A percentile compares a stretch with the other conserved stretches of the same genome.
phyloP scores from a whole-genome alignment of 2,113 vertebrate species.

The Ellobius talpinus region DNA sequence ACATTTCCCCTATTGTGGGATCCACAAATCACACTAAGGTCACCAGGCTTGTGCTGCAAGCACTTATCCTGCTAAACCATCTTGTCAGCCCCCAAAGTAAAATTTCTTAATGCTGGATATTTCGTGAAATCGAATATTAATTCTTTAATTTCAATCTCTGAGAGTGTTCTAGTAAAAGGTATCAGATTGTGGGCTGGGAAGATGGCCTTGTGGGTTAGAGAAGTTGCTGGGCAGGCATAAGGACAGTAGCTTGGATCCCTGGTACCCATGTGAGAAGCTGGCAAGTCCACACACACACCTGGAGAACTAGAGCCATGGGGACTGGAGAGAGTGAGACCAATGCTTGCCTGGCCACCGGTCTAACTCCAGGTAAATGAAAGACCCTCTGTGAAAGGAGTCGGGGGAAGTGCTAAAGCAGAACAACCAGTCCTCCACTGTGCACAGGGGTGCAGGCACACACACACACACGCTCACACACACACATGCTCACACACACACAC shows the following conservation, averaged over 20 bases:
- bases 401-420: too few species aligned
- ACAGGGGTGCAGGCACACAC: neutral
- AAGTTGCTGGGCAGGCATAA: neutral
- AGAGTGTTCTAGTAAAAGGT: neutral
- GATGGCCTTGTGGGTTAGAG: neutral
- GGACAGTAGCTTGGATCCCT: neutral
- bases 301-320: too few species aligned
- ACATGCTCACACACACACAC: neutral
- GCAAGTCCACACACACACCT: too few species aligned
- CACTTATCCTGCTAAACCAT: neutral
- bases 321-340: neutral
- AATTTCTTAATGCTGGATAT: neutral
- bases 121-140: conserved; percentile 37
- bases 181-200: neutral
- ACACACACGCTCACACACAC: neutral
- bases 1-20: too few species aligned
- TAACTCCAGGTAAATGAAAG: neutral
- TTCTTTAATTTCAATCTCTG: neutral
- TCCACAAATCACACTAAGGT: neutral
- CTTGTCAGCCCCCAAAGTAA: neutral
- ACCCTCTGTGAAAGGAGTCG: neutral
- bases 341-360: neutral
- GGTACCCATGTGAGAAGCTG: neutral
- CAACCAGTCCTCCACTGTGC: neutral
- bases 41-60: neutral